Percentiles rank a stretch among this genome's conserved stretches.
phyloP scores from a whole-genome alignment of 2,888 invertebrate species.

The Drosophila imparisetae region DNA sequence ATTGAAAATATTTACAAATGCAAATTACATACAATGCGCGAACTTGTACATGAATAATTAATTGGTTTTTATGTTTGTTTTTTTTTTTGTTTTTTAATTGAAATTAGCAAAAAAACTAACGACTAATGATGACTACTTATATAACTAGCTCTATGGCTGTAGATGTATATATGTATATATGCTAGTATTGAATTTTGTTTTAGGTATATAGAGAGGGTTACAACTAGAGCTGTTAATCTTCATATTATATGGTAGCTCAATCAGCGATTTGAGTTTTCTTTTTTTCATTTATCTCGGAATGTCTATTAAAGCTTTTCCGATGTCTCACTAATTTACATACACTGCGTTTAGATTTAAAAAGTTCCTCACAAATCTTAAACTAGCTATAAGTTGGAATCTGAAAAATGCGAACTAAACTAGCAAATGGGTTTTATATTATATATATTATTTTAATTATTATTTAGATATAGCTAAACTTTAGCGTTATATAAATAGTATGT shows the following conservation, averaged over 20 bases:
- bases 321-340: slow-evolving; percentile 7
- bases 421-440: slow-evolving; percentile 14
- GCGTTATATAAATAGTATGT: slow-evolving; percentile 33
- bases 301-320: slow-evolving; percentile 62
- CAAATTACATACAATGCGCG: slow-evolving; percentile 50
- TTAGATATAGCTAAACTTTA: slow-evolving; percentile 18
- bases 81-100: slow-evolving; percentile 14
- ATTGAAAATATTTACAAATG: slow-evolving; percentile 58
- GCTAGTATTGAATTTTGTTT: slow-evolving; percentile 26
- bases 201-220: slow-evolving; percentile 20
- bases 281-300: slow-evolving; percentile 45
- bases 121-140: slow-evolving; percentile 48
- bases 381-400: slow-evolving; percentile 18
- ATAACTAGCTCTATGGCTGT: slow-evolving; percentile 19
- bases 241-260: slow-evolving; percentile 16
- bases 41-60: slow-evolving; percentile 23
- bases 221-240: slow-evolving; percentile 27
- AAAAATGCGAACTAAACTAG: slow-evolving; percentile 41
- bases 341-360: slow-evolving; percentile 16
- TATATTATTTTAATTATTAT: background rate
- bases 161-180: slow-evolving; percentile 20
- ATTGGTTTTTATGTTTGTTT: background rate
- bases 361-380: slow-evolving; percentile 30
- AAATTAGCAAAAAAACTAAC: slow-evolving; percentile 63
- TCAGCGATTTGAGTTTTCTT: slow-evolving; percentile 6